phyloP scores from a whole-genome alignment of 2,113 vertebrate species.

The Donacobius atricapilla region DNA sequence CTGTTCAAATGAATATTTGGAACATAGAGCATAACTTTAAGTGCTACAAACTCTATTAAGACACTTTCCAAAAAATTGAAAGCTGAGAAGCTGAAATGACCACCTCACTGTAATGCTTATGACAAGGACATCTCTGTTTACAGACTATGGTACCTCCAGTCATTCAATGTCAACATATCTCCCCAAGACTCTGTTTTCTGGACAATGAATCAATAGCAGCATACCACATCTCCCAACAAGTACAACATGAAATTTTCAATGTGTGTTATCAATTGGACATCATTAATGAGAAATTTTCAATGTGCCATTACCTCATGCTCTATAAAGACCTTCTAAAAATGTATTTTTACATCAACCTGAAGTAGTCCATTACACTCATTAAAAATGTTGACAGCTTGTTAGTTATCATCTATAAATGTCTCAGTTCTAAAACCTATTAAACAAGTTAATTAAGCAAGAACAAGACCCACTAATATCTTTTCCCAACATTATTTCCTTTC shows the following conservation, averaged over 20 bases:
- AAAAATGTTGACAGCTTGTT: background rate
- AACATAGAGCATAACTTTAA: background rate
- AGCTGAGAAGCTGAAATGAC: background rate
- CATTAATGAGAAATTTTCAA: background rate
- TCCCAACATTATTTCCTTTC: background rate
- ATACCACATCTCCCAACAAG: background rate
- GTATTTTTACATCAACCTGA: background rate
- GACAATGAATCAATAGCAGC: background rate
- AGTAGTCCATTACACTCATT: background rate
- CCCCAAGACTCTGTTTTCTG: background rate
- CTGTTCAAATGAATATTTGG: background rate
- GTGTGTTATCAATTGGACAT: background rate
- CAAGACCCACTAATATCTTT: background rate
- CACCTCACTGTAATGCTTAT: background rate
- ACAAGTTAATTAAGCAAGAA: conserved; percentile 31
- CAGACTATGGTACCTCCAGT: background rate
- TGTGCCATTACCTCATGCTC: background rate
- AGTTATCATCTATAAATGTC: background rate
- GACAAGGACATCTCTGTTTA: background rate
- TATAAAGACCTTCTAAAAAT: background rate
- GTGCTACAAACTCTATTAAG: background rate
- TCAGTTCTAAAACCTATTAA: conserved; percentile 3
- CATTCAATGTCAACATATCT: background rate
- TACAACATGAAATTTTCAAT: background rate
- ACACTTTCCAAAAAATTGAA: background rate